Evolutionary conservation across 37 sponge, comb jelly and placozoan species (phyloP).

Genomic region (Halisarca cf. caerulea): DNA sequence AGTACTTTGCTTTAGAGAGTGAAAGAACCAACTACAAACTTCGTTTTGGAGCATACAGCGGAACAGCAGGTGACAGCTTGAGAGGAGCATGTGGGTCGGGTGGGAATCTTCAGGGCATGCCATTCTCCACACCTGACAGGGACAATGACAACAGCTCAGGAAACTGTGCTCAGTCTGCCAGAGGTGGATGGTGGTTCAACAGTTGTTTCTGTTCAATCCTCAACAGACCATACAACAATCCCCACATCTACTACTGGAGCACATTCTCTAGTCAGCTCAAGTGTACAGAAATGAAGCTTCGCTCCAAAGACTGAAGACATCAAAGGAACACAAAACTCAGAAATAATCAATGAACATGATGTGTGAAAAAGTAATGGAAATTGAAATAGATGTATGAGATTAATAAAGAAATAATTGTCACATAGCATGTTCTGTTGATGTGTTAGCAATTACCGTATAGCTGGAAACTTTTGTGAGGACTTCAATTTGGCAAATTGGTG

Average conservation of each 20-base stretch:
- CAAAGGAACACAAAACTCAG: too few species aligned
- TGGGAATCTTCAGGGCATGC: neutral
- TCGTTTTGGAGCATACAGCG: neutral
- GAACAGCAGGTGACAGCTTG: constrained; percentile 10
- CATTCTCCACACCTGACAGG: constrained; percentile 5
- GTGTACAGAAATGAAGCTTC: constrained; percentile 16
- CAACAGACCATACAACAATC: constrained; percentile 7
- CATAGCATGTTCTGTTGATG: too few species aligned
- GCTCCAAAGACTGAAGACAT: constrained; percentile 6
- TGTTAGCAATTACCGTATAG: too few species aligned
- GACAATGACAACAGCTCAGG: constrained; percentile 4
- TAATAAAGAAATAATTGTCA: too few species aligned
- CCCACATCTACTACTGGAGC: neutral
- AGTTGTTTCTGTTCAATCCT: neutral
- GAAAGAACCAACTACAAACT: neutral
- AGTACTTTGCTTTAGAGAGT: neutral
- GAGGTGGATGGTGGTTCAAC: constrained; percentile 3
- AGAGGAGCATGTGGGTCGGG: neutral
- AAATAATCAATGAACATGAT: too few species aligned
- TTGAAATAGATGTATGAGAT: too few species aligned
- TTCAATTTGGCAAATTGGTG: too few species aligned
- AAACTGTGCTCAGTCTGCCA: constrained; percentile 16
- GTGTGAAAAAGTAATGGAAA: too few species aligned
- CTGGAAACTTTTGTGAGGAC: too few species aligned
- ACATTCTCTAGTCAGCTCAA: neutral